Base-by-base conservation (phyloP, 2,113 vertebrate genomes). In the Odobenus rosmarus region DNA sequence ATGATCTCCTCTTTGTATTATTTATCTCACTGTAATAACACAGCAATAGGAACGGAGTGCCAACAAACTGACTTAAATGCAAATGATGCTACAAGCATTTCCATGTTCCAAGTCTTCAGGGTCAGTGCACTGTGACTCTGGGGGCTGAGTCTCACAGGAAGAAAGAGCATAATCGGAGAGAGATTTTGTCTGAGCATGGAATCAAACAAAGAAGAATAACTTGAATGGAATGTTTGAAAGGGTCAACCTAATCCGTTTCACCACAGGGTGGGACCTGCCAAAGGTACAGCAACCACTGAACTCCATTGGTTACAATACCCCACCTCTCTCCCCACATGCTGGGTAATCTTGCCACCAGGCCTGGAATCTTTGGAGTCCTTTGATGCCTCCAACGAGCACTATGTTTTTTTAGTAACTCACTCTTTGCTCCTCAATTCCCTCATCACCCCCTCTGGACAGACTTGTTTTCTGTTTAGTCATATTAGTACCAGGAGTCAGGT, bases 181-280 rank as follows among this genome's bases (percentile, higher is more conserved):
- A 86, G n/a, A 67, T 46, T 90, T 89, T 4, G 49, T 46, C 23
- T 76, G 24, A 88, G 42, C 39, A 9, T 18, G 62, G 57, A 88
- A 81, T 36, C 53, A 77, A 94, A 83, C 31, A 81, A 97, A 71
- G n/a, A 51, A 39, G 53, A 94, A 2, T 80, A 28, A 82, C 93
- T 61, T 61, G 31, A 96, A 79, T 67, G 72, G 81, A 94, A 61
- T 88, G n/a, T 97, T 85, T 89, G 39, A 90, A 90, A 91, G 59
- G 28, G 72, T 94, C 85, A 81, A 61, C 80, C 59, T 88, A 93
- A 94, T 84, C 36, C 19, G 67, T 79, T 67, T 67, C 55, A 79
- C 21, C 69, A 71, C 26, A 81, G 31, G 5, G 8, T 5, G 74
- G 85, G 21, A 53, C 24, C 95, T 96, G 6, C 64, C 74, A 31